These are phyloP conservation scores for Erpobdella octoculata DNA, from an alignment of 2,888 invertebrate genomes.

Conservation along the genomic window DNA sequence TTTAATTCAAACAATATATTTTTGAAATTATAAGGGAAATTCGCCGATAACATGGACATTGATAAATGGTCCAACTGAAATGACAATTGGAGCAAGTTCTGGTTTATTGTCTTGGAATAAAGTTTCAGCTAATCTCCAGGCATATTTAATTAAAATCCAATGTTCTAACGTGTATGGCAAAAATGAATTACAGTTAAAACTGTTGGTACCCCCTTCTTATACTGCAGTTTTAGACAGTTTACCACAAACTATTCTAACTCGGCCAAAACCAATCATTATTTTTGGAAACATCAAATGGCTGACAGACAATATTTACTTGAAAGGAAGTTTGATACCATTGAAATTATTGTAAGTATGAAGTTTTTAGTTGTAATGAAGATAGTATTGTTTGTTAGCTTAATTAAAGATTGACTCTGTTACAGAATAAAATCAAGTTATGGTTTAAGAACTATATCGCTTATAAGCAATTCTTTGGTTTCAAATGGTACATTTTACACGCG, in stretches of 20 bases:
- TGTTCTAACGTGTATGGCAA: constrained; percentile 21
- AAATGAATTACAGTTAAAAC: constrained; percentile 5
- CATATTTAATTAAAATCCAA: constrained; percentile 1
- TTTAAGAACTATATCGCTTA: constrained; percentile 10
- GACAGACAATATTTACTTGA: constrained; percentile 4
- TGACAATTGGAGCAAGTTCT: constrained; percentile 8
- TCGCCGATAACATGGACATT: constrained; percentile 23
- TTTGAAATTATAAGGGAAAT: constrained; percentile 26
- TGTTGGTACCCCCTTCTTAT: constrained; percentile 27
- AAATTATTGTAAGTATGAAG: constrained; percentile 18
- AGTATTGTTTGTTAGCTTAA: not conserved
- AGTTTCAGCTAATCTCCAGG: constrained; percentile 7
- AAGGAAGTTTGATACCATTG: constrained; percentile 15
- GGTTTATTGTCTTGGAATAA: constrained; percentile 19
- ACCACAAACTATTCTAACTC: constrained; percentile 17
- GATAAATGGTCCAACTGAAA: constrained; percentile 5
- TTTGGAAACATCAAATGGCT: constrained; percentile 28
- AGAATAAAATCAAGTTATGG: constrained; percentile 24
- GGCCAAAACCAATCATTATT: constrained; percentile 18
- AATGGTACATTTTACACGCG: constrained; percentile 15
- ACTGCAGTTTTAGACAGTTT: constrained; percentile 15
- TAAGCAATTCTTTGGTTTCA: not conserved
- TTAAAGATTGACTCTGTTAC: not conserved
- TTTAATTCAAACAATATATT: not conserved
- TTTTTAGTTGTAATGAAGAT: not conserved